Evolutionary conservation across 1,140 invertebrate species (phyloP).

Genomic region (Calephelis virginiensis): DNA sequence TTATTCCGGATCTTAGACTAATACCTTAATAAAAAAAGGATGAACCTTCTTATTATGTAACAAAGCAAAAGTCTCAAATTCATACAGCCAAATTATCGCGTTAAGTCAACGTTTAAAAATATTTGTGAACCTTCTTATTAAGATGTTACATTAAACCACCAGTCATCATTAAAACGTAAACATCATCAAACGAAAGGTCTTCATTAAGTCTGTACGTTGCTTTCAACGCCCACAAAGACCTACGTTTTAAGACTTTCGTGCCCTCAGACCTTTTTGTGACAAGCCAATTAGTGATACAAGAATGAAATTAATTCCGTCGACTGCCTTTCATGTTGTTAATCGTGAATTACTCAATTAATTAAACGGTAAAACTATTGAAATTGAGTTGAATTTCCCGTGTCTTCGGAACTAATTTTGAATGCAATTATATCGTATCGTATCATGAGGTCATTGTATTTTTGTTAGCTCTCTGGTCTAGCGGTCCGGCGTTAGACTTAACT

Average conservation of each 20-base stretch:
- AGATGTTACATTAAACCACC: not conserved
- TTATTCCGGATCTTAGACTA: no score
- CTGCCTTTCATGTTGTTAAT: constrained; percentile 1
- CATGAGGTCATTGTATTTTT: no score
- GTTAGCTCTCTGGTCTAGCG: no score
- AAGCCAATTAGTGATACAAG: constrained; percentile 13
- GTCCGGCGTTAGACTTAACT: no score
- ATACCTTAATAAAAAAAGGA: not conserved
- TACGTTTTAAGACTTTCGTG: constrained; percentile 1
- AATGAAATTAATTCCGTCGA: constrained; percentile 6
- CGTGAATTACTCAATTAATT: constrained; percentile 7
- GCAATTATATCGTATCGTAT: no score
- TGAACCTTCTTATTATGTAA: not conserved
- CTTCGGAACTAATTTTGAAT: not conserved
- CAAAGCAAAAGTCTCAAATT: not conserved
- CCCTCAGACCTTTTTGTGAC: constrained; percentile 12
- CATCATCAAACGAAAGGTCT: constrained; percentile 1
- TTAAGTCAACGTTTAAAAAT: not conserved
- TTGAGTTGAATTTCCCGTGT: not conserved
- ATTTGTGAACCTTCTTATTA: not conserved
- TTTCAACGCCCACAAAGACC: constrained; percentile 14
- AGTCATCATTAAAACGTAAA: constrained; percentile 7
- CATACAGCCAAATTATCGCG: not conserved
- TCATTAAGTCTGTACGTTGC: constrained; percentile 6
- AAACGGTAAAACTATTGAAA: not conserved